phyloP scores from a whole-genome alignment of 2,888 invertebrate species.

The Metacarcinus magister region DNA sequence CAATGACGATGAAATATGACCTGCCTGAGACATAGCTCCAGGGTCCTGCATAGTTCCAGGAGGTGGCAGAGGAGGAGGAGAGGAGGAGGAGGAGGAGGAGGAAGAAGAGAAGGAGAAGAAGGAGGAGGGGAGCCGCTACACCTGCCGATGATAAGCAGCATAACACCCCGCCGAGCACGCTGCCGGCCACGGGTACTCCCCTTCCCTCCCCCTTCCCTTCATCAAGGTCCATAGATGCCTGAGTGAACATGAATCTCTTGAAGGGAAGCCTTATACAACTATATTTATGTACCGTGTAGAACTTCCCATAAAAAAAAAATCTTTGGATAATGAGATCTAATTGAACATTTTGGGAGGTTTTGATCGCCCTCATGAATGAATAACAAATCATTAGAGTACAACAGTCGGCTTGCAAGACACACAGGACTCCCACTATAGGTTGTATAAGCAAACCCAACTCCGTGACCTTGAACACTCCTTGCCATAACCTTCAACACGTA shows the following conservation, averaged over 20 bases:
- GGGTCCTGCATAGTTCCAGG: neutral
- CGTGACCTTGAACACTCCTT: neutral
- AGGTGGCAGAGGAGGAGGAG: neutral
- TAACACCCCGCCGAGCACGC: conserved; percentile 2
- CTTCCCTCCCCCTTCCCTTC: neutral
- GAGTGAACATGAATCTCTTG: neutral
- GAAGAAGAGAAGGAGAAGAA: neutral
- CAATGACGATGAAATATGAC: neutral
- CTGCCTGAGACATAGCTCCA: neutral
- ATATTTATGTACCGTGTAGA: neutral
- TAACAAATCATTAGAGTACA: neutral
- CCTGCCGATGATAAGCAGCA: neutral
- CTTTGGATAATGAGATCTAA: neutral
- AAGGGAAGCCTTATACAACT: neutral
- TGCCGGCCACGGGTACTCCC: neutral
- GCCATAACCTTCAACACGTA: neutral
- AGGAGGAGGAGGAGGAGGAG: neutral
- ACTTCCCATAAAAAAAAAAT: neutral
- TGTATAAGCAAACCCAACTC: neutral
- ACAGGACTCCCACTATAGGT: neutral
- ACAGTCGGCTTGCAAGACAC: neutral
- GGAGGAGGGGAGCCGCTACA: neutral
- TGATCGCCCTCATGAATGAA: neutral
- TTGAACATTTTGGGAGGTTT: neutral
- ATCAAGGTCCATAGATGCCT: neutral